Percentiles rank a stretch among this genome's conserved stretches.
Evolutionary conservation across 2,113 vertebrate species (phyloP).

Genomic region (Neotragus moschatus): DNA sequence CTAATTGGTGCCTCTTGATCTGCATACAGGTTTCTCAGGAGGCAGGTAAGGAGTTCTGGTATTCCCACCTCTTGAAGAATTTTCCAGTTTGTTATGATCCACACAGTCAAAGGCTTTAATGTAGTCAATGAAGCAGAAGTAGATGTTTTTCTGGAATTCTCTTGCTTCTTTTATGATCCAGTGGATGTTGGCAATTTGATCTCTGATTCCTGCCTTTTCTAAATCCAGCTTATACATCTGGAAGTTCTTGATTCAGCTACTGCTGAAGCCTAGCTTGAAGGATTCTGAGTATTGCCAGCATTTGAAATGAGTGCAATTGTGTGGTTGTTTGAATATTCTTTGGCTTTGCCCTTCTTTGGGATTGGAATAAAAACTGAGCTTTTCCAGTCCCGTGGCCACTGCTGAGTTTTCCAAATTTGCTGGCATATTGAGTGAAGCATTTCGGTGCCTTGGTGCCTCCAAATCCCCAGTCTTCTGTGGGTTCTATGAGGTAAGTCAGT

Average conservation of each 20-base stretch:
- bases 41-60: neutral
- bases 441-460: neutral
- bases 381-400: neutral
- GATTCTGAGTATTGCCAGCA: neutral
- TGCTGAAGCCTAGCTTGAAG: neutral
- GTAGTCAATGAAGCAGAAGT: neutral
- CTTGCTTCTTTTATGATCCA: neutral
- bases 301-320: neutral
- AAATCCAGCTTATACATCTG: neutral
- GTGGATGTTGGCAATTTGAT: neutral
- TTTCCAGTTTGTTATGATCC: neutral
- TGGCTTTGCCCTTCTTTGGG: neutral
- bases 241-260: neutral
- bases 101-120: neutral
- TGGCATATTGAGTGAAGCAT: too few species aligned
- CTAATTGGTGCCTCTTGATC: neutral
- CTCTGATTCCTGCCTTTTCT: neutral
- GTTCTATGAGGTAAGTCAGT: neutral
- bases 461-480: neutral
- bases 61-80: neutral
- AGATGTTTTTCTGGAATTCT: neutral
- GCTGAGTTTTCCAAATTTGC: neutral
- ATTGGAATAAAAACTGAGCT: neutral
- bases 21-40: neutral
- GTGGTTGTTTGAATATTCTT: neutral